Conservation (phyloP, 23 tunicate genomes). For the Oikopleura vanhoeffeni region DNA sequence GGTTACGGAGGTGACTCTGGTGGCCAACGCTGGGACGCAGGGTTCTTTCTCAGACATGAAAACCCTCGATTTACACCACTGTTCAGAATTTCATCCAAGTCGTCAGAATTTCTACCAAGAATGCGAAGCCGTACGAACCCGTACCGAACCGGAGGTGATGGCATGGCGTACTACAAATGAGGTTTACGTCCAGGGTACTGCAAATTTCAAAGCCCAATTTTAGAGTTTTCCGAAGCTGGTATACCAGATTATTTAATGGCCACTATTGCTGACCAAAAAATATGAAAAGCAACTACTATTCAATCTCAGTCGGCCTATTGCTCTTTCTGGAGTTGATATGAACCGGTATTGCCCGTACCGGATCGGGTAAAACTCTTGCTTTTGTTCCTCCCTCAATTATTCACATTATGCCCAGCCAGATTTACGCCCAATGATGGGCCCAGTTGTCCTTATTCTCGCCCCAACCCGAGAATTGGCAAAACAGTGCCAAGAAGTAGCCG, state of each 20-base stretch:
- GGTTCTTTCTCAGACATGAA: constrained; percentile 11
- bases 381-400: constrained; percentile 3
- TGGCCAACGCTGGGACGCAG: neutral
- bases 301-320: constrained; percentile 15
- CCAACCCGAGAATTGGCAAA: constrained; percentile 87
- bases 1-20: neutral
- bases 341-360: neutral
- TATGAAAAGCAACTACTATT: neutral
- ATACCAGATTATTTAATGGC: neutral
- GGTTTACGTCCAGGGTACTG: constrained; percentile 1
- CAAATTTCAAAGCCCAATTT: constrained; percentile 1
- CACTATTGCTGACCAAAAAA: neutral
- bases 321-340: constrained; percentile 7
- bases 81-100: neutral
- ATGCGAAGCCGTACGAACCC: neutral
- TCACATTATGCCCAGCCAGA: constrained; percentile 15
- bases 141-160: constrained; percentile 5
- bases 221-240: neutral
- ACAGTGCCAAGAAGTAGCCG: constrained; percentile 41
- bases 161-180: neutral
- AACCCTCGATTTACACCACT: neutral
- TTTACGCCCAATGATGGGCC: neutral
- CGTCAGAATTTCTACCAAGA: neutral
- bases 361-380: constrained; percentile 3
- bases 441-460: constrained; percentile 39